Evolutionary conservation across 2,888 invertebrate species (phyloP).

Genomic region (Tetrapedia diversipes): DNA sequence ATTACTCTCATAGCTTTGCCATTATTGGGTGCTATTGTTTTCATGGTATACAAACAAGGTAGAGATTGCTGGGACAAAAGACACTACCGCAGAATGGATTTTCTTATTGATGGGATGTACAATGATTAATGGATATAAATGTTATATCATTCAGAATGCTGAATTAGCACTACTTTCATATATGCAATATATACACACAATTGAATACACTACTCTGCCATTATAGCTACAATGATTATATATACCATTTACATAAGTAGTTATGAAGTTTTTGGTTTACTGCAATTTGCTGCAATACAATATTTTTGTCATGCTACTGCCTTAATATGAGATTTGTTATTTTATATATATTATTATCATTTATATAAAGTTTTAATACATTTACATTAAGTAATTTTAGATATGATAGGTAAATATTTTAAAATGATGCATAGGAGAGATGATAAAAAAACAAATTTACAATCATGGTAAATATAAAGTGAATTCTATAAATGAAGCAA

Average conservation of each 20-base stretch:
- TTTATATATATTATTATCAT: constrained; percentile 2
- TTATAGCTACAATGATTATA: constrained; percentile 27
- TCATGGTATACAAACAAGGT: constrained; percentile 88
- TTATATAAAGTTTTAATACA: constrained; percentile 22
- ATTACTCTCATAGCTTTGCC: constrained; percentile 90
- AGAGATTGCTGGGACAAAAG: constrained; percentile 93
- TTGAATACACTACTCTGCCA: constrained; percentile 14
- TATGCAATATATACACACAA: constrained; percentile 12
- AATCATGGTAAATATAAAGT: constrained; percentile 23
- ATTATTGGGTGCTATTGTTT: constrained; percentile 88
- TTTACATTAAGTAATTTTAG: constrained; percentile 16
- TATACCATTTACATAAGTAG: constrained; percentile 15
- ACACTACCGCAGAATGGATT: constrained; percentile 94
- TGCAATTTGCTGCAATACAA: constrained; percentile 27
- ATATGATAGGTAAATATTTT: too few species aligned
- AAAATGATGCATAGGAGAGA: constrained; percentile 18
- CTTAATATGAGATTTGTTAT: constrained; percentile 35
- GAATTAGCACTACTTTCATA: constrained; percentile 26
- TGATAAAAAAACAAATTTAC: constrained; percentile 29
- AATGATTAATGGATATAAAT: constrained; percentile 86
- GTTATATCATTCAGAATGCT: background rate
- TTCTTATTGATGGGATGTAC: constrained; percentile 94
- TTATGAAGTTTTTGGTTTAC: constrained; percentile 18
- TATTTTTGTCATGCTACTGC: constrained; percentile 31
- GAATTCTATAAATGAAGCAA: constrained; percentile 1